Conservation (phyloP, 2,888 invertebrate species). For the Griposia aprilina region DNA sequence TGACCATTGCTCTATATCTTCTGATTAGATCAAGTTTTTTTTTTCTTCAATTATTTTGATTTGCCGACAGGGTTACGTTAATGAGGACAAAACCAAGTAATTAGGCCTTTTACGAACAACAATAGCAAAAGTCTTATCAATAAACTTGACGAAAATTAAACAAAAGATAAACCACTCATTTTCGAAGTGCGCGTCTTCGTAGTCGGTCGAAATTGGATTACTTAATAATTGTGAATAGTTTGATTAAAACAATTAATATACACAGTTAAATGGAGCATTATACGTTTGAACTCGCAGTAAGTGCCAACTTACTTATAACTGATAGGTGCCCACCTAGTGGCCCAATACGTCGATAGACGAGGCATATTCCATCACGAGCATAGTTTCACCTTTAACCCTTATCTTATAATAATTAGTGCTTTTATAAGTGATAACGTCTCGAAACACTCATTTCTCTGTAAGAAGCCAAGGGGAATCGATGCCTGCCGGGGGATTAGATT, state of each 20-base stretch:
- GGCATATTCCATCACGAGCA: constrained; percentile 56
- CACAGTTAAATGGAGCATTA: constrained; percentile 73
- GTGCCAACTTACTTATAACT: constrained; percentile 49
- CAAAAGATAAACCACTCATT: constrained; percentile 47
- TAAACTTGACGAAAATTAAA: constrained; percentile 35
- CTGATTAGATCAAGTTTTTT: not conserved
- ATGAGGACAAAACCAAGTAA: not conserved
- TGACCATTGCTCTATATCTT: not conserved
- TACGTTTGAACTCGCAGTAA: constrained; percentile 73
- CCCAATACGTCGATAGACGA: constrained; percentile 48
- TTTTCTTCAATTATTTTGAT: not conserved
- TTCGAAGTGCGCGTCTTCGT: constrained; percentile 25
- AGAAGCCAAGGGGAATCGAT: constrained; percentile 58
- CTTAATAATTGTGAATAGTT: constrained; percentile 8
- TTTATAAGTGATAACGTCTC: constrained; percentile 58
- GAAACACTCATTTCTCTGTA: constrained; percentile 66
- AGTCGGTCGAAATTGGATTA: constrained; percentile 34
- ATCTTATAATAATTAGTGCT: constrained; percentile 61
- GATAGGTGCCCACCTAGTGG: constrained; percentile 42
- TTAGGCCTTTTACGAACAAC: not conserved
- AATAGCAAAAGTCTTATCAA: constrained; percentile 43
- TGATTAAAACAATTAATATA: not conserved
- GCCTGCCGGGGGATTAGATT: constrained; percentile 27
- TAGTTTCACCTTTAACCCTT: constrained; percentile 72
- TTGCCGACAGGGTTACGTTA: not conserved